These are phyloP conservation scores for Pollenia griseotomentosa DNA, from an alignment of 2,888 invertebrate species.

Conservation along the genomic window DNA sequence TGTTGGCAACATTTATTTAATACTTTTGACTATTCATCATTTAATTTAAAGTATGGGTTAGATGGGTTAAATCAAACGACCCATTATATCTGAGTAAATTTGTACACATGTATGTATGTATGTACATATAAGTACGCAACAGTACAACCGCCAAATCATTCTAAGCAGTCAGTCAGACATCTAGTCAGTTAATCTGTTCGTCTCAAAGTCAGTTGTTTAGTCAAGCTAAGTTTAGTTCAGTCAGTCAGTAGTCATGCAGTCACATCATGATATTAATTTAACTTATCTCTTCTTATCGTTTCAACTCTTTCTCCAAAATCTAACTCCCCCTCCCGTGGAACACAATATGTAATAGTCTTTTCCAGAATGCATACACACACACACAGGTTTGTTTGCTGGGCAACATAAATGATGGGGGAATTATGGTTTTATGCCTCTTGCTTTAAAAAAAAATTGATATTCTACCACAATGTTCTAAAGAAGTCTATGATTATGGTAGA, in stretches of 20 bases:
- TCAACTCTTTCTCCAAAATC: background rate
- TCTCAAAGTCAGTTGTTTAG: slow-evolving; percentile 40
- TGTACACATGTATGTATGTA: background rate
- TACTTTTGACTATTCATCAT: slow-evolving; percentile 55
- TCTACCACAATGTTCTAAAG: slow-evolving; percentile 52
- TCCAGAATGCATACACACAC: slow-evolving; percentile 15
- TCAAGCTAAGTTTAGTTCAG: slow-evolving; percentile 58
- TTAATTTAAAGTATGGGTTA: slow-evolving; percentile 33
- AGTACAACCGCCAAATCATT: slow-evolving; percentile 14
- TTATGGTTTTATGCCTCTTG: slow-evolving; percentile 55
- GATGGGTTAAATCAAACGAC: slow-evolving; percentile 54
- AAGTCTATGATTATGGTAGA: slow-evolving; percentile 33
- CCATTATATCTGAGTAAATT: slow-evolving; percentile 17
- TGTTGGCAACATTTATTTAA: slow-evolving; percentile 60
- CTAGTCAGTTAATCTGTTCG: slow-evolving; percentile 20
- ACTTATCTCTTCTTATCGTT: slow-evolving; percentile 15
- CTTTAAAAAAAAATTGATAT: slow-evolving; percentile 21
- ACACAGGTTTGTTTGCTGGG: background rate
- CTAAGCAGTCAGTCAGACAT: slow-evolving; percentile 32
- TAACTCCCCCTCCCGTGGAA: slow-evolving; percentile 12
- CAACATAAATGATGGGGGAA: slow-evolving; percentile 4
- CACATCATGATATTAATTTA: slow-evolving; percentile 61
- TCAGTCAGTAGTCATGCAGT: slow-evolving; percentile 69
- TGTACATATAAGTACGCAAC: background rate
- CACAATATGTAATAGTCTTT: slow-evolving; percentile 12